Base-by-base conservation (phyloP, 1,140 invertebrate species). In the Tetranychus urticae region DNA sequence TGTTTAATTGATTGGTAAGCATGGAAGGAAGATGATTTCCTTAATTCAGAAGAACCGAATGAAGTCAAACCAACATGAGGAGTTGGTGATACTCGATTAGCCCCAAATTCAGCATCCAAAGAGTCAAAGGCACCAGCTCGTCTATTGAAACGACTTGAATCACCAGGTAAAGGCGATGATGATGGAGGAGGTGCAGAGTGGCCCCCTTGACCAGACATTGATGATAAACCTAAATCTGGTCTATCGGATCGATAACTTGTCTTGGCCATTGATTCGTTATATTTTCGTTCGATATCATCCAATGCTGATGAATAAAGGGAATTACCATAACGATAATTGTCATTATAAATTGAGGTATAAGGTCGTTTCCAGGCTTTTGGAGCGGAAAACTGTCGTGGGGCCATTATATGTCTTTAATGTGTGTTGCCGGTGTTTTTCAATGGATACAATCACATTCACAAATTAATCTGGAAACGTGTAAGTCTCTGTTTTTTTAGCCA, bases 281-380 rank as follows among this genome's bases (percentile, higher is more conserved):
- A 64, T 57, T 62, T 62, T 56, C 64, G 65, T 37, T 68, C 67
- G 47, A 68, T 66, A 45, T 66, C 65, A 42, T 60, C 56, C 14
- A 68, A n/a, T 0, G 62, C 64, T n/a, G 63, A 65, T 14, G 66
- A 66, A 50, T 68, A 68, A 2, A 68, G 59, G 37, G 64, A 65
- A 36, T 65, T 67, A 8, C 67, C 67, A 48, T 63, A 68, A n/a
- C 63, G 62, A 57, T 68, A 68, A 57, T 68, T 68, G 37, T 68
- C 66, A 33, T 64, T 67, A 61, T 68, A 68, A 61, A 68, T 68
- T 12, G 58, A 57, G 5, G 66, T 68, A 50, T 65, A 64, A 2
- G 67, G 67, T 55, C 67, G 59, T 33, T 63, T 62, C 67, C 67
- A 68, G 12, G 59, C 58, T 56, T 59, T 62, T n/a, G 63, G 63